Percentiles rank a stretch among this genome's conserved stretches.
Conservation (phyloP, 2,797 vertebrate species). For the Phoeniculus purpureus region DNA sequence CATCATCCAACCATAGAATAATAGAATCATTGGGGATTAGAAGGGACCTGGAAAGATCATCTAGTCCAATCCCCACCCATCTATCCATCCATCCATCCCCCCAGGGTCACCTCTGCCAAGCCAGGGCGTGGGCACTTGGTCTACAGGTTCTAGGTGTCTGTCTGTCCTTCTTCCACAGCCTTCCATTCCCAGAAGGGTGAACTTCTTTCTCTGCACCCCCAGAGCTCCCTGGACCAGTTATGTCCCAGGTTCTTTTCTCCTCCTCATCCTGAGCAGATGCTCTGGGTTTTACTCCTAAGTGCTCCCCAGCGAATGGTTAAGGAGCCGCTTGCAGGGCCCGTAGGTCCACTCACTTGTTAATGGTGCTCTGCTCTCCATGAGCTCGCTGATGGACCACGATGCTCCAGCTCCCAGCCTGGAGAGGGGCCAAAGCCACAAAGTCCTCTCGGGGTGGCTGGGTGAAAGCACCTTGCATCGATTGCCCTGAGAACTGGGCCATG, state of each 20-base stretch:
- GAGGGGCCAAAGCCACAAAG: neutral
- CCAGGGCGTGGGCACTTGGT: neutral
- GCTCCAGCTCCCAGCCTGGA: neutral
- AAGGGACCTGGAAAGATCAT: too few species aligned
- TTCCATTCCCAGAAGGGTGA: neutral
- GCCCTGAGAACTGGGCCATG: neutral
- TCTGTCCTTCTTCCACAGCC: neutral
- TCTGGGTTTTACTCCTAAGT: neutral
- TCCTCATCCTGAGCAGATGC: neutral
- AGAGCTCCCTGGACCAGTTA: accelerated
- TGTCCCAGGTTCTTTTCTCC: neutral
- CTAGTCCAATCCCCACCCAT: too few species aligned
- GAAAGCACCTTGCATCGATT: neutral
- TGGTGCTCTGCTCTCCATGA: neutral
- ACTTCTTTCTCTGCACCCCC: neutral
- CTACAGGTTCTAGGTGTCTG: neutral
- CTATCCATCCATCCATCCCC: neutral
- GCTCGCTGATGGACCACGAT: accelerated
- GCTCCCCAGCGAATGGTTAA: neutral
- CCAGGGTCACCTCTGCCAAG: neutral
- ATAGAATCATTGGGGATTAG: too few species aligned
- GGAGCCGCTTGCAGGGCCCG: neutral
- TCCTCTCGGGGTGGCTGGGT: neutral
- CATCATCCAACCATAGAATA: too few species aligned
- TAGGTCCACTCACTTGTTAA: neutral